A percentile compares a stretch with the other conserved stretches of the same genome.
Evolutionary conservation across 2,113 vertebrate genomes (phyloP).

Genomic region (Urocolius indicus): DNA sequence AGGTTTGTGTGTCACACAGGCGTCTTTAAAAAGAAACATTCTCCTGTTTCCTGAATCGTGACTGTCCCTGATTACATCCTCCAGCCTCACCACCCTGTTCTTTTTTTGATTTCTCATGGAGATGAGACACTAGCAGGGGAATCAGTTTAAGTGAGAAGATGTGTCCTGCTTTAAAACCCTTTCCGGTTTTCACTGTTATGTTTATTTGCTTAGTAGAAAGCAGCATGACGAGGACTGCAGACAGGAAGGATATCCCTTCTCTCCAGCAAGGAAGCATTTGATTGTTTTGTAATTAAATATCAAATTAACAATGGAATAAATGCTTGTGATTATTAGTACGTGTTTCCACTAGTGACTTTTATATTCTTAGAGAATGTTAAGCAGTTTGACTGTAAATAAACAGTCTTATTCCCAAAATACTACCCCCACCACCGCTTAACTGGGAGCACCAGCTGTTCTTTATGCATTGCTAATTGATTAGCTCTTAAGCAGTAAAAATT

Average conservation of each 20-base stretch:
- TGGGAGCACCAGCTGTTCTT: conserved; percentile 8
- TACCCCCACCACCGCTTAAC: neutral
- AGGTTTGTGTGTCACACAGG: conserved; percentile 42
- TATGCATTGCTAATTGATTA: conserved; percentile 7
- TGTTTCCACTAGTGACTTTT: neutral
- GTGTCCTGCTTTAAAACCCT: conserved; percentile 41
- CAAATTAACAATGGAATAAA: neutral
- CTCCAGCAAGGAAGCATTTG: neutral
- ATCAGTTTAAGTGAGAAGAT: conserved; percentile 34
- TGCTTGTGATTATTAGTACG: neutral
- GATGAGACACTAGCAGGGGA: conserved; percentile 2
- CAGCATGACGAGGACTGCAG: neutral
- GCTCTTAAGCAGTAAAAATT: neutral
- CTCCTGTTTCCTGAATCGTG: neutral
- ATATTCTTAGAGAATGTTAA: neutral
- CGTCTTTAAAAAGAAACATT: conserved; percentile 19
- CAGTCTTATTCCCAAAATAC: neutral
- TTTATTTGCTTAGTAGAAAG: neutral
- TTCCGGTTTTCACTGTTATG: neutral
- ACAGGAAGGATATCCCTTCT: neutral
- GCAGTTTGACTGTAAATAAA: neutral
- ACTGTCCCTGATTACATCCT: neutral
- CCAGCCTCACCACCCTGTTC: neutral
- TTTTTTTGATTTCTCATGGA: conserved; percentile 1
- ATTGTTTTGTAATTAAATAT: neutral